These are phyloP conservation scores for Metaphire vulgaris DNA, from an alignment of 1,140 invertebrate genomes.

Conservation along the genomic window DNA sequence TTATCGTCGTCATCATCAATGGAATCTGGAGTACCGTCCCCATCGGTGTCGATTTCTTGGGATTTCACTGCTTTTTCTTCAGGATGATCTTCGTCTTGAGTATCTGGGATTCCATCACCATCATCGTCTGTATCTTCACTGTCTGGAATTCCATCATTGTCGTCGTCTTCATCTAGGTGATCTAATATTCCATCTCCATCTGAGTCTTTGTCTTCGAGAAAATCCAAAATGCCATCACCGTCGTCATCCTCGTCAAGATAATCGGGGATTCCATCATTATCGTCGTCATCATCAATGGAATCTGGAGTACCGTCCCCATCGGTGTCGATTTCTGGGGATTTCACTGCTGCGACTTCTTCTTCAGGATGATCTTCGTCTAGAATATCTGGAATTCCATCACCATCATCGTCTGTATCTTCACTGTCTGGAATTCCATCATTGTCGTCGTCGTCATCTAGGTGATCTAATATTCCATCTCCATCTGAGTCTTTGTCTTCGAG, in stretches of 20 bases:
- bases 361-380: conserved; percentile 9
- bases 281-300: conserved; percentile 20
- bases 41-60: conserved; percentile 14
- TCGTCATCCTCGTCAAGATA: conserved; percentile 24
- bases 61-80: neutral
- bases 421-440: too few relatives aligned
- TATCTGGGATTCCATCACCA: conserved; percentile 13
- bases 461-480: conserved; percentile 6
- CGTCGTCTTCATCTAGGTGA: neutral
- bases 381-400: conserved; percentile 1
- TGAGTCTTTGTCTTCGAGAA: conserved; percentile 7
- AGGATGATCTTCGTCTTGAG: neutral
- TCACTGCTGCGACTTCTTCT: neutral
- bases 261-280: conserved; percentile 20
- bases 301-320: conserved; percentile 17
- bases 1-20: conserved; percentile 21
- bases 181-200: neutral
- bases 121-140: neutral
- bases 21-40: conserved; percentile 20
- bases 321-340: neutral
- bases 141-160: conserved; percentile 5
- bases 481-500: too few relatives aligned
- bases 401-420: neutral
- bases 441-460: conserved; percentile 18
- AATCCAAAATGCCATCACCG: conserved; percentile 24